Evolutionary conservation across 1,140 invertebrate genomes (phyloP).

Genomic region (Zaprionus camerounensis): DNA sequence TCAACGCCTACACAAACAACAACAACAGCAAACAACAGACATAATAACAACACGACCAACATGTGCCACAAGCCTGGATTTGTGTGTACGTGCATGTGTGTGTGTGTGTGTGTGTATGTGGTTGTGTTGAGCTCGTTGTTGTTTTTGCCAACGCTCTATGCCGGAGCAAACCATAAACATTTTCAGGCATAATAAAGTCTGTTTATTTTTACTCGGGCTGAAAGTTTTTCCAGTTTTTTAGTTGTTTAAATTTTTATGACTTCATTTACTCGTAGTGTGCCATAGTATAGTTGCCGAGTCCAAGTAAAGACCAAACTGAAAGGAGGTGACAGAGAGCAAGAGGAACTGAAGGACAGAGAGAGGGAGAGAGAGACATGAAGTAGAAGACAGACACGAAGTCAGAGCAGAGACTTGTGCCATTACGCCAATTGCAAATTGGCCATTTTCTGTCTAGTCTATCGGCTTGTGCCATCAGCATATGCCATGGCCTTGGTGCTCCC

Average conservation of each 20-base stretch:
- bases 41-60: slow-evolving; percentile 27
- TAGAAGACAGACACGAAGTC: neutral
- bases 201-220: slow-evolving; percentile 63
- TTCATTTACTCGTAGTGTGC: slow-evolving; percentile 57
- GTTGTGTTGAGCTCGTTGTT: slow-evolving; percentile 51
- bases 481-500: slow-evolving; percentile 27
- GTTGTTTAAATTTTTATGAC: slow-evolving; percentile 70
- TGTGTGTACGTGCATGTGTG: neutral
- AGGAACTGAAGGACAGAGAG: neutral
- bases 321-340: neutral
- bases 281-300: slow-evolving; percentile 18
- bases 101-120: neutral
- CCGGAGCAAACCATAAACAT: slow-evolving; percentile 66
- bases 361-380: neutral
- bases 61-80: slow-evolving; percentile 19
- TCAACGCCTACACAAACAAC: slow-evolving; percentile 67
- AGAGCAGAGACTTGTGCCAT: slow-evolving; percentile 48
- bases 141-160: slow-evolving; percentile 14
- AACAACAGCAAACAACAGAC: slow-evolving; percentile 26
- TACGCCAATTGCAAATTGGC: slow-evolving; percentile 72
- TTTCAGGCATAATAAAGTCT: slow-evolving; percentile 73
- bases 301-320: slow-evolving; percentile 6
- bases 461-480: slow-evolving; percentile 52
- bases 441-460: slow-evolving; percentile 58
- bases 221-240: slow-evolving; percentile 56